These are phyloP conservation scores for Sycophaga agraensis DNA, from an alignment of 1,140 invertebrate genomes.

Conservation along the genomic window DNA sequence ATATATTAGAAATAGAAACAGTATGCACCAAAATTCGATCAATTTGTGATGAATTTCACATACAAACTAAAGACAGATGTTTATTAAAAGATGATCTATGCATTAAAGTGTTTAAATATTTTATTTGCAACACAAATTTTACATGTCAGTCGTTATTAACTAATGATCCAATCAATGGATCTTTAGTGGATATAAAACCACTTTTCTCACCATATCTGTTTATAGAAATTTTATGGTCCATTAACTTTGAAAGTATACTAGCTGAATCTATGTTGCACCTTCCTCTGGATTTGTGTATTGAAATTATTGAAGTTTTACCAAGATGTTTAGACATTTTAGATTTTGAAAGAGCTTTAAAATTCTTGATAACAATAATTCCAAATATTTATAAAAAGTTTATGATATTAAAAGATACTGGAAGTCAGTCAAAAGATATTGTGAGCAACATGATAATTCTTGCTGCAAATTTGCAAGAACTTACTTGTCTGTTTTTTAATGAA, in stretches of 20 bases:
- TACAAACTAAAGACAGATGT: conserved; percentile 23
- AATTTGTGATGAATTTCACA: conserved; percentile 28
- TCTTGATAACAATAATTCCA: conserved; percentile 31
- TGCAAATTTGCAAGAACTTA: conserved; percentile 37
- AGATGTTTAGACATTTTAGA: conserved; percentile 40
- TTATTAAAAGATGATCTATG: conserved; percentile 28
- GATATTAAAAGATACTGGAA: conserved; percentile 28
- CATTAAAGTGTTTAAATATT: conserved; percentile 38
- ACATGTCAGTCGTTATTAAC: conserved; percentile 37
- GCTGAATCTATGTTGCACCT: conserved; percentile 41
- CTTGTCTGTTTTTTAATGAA: conserved; percentile 31
- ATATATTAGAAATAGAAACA: conserved; percentile 33
- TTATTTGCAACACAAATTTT: conserved; percentile 51
- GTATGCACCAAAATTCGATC: conserved; percentile 34
- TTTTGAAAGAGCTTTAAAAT: conserved; percentile 33
- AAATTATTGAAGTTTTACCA: conserved; percentile 39
- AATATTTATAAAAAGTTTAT: conserved; percentile 40
- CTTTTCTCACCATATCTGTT: conserved; percentile 48
- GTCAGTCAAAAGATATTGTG: conserved; percentile 32
- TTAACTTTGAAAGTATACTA: conserved; percentile 46
- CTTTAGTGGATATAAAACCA: conserved; percentile 48
- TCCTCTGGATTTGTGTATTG: conserved; percentile 46
- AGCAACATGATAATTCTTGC: conserved; percentile 32
- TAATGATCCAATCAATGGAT: conserved; percentile 40
- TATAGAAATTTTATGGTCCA: conserved; percentile 44